A percentile compares a stretch with the other conserved stretches of the same genome.
Evolutionary conservation across 2,113 vertebrate genomes (phyloP).

Genomic region (Callorhinus ursinus): DNA sequence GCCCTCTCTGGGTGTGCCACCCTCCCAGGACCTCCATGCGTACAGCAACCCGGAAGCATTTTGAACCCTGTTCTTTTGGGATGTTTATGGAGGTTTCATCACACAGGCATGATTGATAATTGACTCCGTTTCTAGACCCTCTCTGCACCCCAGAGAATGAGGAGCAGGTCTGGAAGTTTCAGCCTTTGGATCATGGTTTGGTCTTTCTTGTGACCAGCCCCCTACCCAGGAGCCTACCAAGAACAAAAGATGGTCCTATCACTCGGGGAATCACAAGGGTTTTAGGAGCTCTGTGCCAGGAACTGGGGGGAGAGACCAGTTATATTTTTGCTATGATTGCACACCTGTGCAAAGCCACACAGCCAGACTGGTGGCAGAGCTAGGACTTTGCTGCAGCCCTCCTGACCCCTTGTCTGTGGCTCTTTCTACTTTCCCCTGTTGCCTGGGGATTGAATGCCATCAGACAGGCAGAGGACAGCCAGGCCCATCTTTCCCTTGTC

Average conservation of each 20-base stretch:
- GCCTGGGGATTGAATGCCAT: too few relatives aligned
- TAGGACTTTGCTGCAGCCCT: not conserved
- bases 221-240: not conserved
- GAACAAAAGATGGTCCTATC: not conserved
- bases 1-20: not conserved
- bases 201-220: not conserved
- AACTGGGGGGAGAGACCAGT: not conserved
- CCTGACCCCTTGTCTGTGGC: not conserved
- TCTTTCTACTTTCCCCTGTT: not conserved
- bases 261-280: not conserved
- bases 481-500: not conserved
- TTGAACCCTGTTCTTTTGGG: not conserved
- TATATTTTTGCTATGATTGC: not conserved
- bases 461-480: not conserved
- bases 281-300: not conserved
- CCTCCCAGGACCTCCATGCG: not conserved
- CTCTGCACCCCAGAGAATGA: not conserved
- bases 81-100: not conserved
- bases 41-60: not conserved
- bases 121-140: not conserved
- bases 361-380: not conserved
- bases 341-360: not conserved
- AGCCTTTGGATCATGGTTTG: not conserved
- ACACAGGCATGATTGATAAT: not conserved
- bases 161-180: not conserved